phyloP scores from a whole-genome alignment of 2,797 vertebrate species.

The Mionectes olivaceus region DNA sequence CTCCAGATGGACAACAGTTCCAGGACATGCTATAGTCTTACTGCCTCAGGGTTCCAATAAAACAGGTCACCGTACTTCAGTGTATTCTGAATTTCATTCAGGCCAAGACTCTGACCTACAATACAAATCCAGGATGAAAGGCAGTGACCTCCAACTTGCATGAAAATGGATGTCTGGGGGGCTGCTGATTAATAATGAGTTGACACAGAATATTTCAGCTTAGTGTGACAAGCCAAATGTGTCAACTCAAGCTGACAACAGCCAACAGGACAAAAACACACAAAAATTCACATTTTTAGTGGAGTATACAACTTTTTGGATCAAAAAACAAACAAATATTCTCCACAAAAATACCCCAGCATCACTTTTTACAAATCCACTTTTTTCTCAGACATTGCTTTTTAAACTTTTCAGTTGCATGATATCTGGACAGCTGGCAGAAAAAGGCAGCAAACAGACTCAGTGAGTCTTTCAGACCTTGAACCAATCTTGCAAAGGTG shows the following conservation, averaged over 20 bases:
- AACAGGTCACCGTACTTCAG: background rate
- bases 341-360: background rate
- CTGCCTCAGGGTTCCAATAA: background rate
- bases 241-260: background rate
- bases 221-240: background rate
- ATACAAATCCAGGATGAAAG: background rate
- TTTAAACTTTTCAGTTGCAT: background rate
- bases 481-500: background rate
- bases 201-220: background rate
- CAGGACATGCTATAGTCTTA: background rate
- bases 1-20: conserved; percentile 45
- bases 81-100: background rate
- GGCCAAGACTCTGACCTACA: background rate
- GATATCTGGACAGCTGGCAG: background rate
- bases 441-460: background rate
- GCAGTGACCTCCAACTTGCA: background rate
- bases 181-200: background rate
- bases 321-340: background rate
- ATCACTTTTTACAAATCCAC: background rate
- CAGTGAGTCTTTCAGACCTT: background rate
- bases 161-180: background rate
- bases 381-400: background rate
- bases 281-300: background rate
- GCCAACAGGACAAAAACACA: background rate
- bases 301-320: background rate